Base-by-base conservation (phyloP, 1,140 invertebrate genomes). In the Triops cancriformis region DNA sequence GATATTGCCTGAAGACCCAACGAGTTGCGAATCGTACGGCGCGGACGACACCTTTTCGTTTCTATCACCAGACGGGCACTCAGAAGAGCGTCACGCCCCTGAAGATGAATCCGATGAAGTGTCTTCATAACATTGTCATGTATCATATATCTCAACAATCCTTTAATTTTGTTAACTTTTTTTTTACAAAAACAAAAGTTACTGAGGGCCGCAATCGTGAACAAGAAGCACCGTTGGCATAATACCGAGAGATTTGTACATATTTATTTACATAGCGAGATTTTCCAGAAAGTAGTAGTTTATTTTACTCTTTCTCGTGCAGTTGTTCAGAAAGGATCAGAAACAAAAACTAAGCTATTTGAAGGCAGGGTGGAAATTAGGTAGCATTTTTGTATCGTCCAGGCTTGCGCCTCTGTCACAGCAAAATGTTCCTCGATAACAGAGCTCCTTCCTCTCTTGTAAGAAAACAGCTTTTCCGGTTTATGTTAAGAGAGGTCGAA, bases 211-310 rank as follows among this genome's bases (percentile, higher is more conserved):
- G 51, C 14, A 64, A 64, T 64, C 51, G n/a, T 64, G 51, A 9
- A 18, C 6, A 14, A 64, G 7, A 5, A 14, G 14, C 23, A 12
- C 51, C 14, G 23, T 3, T 6, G 51, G 51, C 14, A 64, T 64
- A 64, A 64, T 64, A n/a, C 51, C 51, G n/a, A 64, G 31, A 37
- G 51, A 64, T 64, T 23, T 64, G 51, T 64, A 64, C 51, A 64
- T 64, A 64, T 76, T 76, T 31, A 37, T 75, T 75, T 75, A 42
- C 42, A 75, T 26, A 75, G 74, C 37, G 31, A n/a, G 23, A 43
- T 12, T 75, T 41, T 28, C 26, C 18, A 28, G 43, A 42, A 23
- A 76, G 75, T 43, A 42, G 64, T 64, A 51, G 42, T 28, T 76
- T 76, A 42, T 45, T 76, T 45, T 76, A 26, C 9, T 42, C 64